Evolutionary conservation across 2,113 vertebrate species (phyloP).

Genomic region (Stigmatopora nigra): DNA sequence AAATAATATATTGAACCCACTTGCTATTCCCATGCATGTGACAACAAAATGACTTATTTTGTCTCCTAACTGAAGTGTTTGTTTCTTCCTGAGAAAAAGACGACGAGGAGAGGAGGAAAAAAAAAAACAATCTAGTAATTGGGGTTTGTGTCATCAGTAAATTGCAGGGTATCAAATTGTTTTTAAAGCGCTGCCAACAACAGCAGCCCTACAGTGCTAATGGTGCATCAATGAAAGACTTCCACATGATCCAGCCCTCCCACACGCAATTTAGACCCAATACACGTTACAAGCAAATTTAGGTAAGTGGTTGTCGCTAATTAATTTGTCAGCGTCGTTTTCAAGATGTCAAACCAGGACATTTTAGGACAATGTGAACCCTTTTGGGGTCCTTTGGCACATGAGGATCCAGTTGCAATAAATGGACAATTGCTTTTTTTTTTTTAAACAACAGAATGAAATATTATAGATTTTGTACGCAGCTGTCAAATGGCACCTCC

Average conservation of each 20-base stretch:
- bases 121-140: constrained; percentile 37
- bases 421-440: background rate
- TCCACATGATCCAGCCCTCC: constrained; percentile 5
- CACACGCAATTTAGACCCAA: background rate
- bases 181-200: constrained; percentile 12
- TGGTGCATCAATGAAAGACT: constrained; percentile 23
- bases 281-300: constrained; percentile 2
- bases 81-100: constrained; percentile 27
- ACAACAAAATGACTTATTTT: constrained; percentile 5
- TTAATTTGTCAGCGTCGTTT: background rate
- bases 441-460: background rate
- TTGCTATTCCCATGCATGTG: constrained; percentile 6
- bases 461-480: constrained; percentile 4
- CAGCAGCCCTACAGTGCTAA: constrained; percentile 21
- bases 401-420: background rate
- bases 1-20: constrained; percentile 25
- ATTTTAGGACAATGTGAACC: background rate
- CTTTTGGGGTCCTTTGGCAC: background rate
- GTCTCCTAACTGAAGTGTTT: constrained; percentile 1
- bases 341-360: background rate
- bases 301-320: constrained; percentile 6
- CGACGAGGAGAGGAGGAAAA: background rate
- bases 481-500: constrained; percentile 32
- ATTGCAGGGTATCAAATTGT: constrained; percentile 41
- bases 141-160: constrained; percentile 37